Conservation (phyloP, 2,113 vertebrate species). For the Naja naja region DNA sequence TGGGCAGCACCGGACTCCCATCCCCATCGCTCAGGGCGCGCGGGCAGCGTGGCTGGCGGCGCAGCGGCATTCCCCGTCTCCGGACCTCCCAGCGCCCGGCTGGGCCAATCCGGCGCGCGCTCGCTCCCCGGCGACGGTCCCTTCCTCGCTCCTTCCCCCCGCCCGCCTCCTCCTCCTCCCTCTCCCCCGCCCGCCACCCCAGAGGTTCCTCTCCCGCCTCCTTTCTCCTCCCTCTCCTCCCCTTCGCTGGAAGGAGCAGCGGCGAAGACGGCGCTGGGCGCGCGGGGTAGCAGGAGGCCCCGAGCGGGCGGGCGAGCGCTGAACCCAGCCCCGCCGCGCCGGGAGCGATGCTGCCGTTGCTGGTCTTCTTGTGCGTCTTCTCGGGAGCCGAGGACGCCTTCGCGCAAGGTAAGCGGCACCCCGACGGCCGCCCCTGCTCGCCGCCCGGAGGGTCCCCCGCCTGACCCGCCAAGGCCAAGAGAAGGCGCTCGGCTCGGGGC, state of each 20-base stretch:
- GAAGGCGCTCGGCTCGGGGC: background rate
- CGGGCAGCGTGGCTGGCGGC: background rate
- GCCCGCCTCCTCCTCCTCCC: too few species aligned
- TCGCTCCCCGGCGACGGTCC: background rate
- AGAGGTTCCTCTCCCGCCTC: background rate
- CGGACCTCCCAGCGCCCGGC: background rate
- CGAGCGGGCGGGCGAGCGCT: background rate
- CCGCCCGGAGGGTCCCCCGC: background rate
- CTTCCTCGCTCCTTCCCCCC: background rate
- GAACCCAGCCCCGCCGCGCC: background rate
- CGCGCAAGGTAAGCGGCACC: background rate
- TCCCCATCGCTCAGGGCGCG: background rate
- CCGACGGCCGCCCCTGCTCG: background rate
- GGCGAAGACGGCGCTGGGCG: background rate
- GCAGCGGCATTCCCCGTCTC: background rate
- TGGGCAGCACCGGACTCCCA: background rate
- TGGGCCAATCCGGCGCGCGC: background rate
- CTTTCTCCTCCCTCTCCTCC: background rate
- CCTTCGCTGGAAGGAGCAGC: background rate
- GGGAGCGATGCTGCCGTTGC: background rate
- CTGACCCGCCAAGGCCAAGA: background rate
- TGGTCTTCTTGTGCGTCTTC: background rate
- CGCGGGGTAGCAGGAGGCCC: background rate
- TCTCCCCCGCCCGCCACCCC: background rate
- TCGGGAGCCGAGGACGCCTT: background rate